Evolutionary conservation across 2,888 invertebrate genomes (phyloP), one percentile per base, ranked within the genome.

Genomic region (Rotaria magnacalcarata): DNA sequence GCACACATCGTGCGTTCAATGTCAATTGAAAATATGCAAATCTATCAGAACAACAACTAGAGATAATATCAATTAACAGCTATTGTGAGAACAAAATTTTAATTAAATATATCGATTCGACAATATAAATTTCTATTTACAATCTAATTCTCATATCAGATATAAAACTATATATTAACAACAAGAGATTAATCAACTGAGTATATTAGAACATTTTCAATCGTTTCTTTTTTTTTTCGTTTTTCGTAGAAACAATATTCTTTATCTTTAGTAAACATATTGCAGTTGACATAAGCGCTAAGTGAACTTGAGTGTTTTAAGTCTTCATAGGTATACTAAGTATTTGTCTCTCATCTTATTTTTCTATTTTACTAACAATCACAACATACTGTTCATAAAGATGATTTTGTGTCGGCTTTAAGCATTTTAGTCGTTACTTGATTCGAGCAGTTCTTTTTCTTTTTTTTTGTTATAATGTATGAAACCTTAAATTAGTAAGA

Each of bases 1-100:
- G 56, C 58, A 60, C 58, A 60, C 58, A 60, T 27, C 7, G 24
- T 24, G 7, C n/a, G n/a, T 58, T 58, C 58, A 58, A 58, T 58
- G 58, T 58, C 58, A 58, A 58, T 58, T 58, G 58, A 58, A 58
- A 58, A 58, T 58, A 58, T 58, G 58, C 58, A 58, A 58, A 58
- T 58, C 6, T 3, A 58, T 58, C 24, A 24, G 58, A n/a, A 58
- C 24, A n/a, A 58, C 24, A 58, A n/a, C 24, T 24, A 58, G 16
- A 58, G 58, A 58, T 58, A 58, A 58, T 58, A 58, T 58, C n/a
- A 58, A 58, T 58, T 58, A 58, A n/a, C 58, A 58, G 58, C 58
- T 58, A 24, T 56, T 56, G 56, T 56, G 56, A 56, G 56, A 56
- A 56, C 10, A 21, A 56, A 56, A 21, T 19, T 56, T 11, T 8